Conservation (phyloP, 1,140 invertebrate species). For the Sycophaga agraensis region DNA sequence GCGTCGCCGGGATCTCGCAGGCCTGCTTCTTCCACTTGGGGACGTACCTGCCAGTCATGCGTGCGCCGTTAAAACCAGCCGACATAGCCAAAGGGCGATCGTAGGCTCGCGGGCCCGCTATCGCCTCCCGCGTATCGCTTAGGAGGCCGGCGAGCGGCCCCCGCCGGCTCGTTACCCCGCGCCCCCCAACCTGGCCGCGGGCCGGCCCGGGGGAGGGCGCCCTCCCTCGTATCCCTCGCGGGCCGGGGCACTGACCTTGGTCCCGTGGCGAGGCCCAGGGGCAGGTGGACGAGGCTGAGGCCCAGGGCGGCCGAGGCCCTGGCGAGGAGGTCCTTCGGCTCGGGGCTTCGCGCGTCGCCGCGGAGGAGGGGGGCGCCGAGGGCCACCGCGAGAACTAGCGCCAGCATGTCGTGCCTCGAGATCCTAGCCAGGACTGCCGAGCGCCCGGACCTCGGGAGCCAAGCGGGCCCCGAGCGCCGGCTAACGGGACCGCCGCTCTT, state of each 20-base stretch:
- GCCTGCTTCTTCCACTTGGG: conserved; percentile 85
- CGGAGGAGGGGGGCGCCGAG: conserved; percentile 29
- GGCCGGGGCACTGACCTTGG: conserved; percentile 40
- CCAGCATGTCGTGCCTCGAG: conserved; percentile 51
- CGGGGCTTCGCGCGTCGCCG: conserved; percentile 16
- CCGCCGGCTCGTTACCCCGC: too few relatives aligned
- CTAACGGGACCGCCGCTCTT: conserved; percentile 30
- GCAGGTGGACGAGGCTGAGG: conserved; percentile 33
- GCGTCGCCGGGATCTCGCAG: conserved; percentile 77
- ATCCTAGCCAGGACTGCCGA: conserved; percentile 52
- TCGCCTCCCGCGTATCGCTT: too few relatives aligned
- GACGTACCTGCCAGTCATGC: too few relatives aligned
- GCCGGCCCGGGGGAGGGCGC: too few relatives aligned
- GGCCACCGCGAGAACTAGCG: conserved; percentile 39
- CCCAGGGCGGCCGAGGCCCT: conserved; percentile 31
- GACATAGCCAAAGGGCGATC: too few relatives aligned
- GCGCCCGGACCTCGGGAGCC: too few relatives aligned
- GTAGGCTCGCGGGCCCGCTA: too few relatives aligned
- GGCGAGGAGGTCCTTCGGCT: too few relatives aligned
- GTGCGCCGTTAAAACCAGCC: too few relatives aligned
- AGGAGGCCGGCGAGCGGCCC: too few relatives aligned
- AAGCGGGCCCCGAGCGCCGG: conserved; percentile 47
- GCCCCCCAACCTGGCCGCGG: too few relatives aligned
- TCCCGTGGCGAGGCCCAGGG: conserved; percentile 42
- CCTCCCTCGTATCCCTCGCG: too few relatives aligned